Base-by-base conservation (phyloP, 2,888 invertebrate genomes). In the Tetragonisca angustula region DNA sequence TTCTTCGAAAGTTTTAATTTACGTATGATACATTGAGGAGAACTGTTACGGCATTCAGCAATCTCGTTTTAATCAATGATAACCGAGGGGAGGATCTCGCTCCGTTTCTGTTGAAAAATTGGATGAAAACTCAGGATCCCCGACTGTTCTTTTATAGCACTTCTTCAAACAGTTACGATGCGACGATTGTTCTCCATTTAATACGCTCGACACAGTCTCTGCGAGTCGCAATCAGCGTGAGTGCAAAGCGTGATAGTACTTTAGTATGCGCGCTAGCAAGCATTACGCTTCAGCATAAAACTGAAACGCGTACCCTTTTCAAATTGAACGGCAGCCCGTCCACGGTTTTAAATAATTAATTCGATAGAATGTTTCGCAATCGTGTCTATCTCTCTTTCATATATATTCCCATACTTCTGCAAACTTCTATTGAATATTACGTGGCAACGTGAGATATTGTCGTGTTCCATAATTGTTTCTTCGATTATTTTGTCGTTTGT, bases 171-270 rank as follows among this genome's bases (percentile, higher is more conserved):
- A 69, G 81, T 81, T 81, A 81, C 81, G 64, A 36, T 82, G 70
- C 82, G 67, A 75, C 70, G 75, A 82, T 82, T 83, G 82, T 83
- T 61, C 81, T 73, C 83, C 76, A 69, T 83, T 83, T 83, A 83
- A 83, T 83, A 83, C 67, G 74, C 73, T 83, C 90, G 89, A 92
- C 91, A 90, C 91, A 90, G 92, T 87, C 90, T 91, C 90, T 87
- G 91, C 90, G 91, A 91, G 91, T 91, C 89, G 91, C 92, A 93
- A 94, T 94, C 93, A 93, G 85, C 86, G 85, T 91, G 89, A 94
- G 93, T 94, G 93, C 91, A 82, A 88, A 91, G 85, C 81, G 90
- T 84, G 86, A 88, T 91, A 87, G 89, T 80, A 86, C 91, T 91
- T 88, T 81, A 75, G 79, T 79, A 82, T 85, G 87, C 83, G 62